A percentile compares a stretch with the other conserved stretches of the same genome.
Evolutionary conservation across 2,888 invertebrate genomes (phyloP).

Genomic region (Glaucopsyche alexis): DNA sequence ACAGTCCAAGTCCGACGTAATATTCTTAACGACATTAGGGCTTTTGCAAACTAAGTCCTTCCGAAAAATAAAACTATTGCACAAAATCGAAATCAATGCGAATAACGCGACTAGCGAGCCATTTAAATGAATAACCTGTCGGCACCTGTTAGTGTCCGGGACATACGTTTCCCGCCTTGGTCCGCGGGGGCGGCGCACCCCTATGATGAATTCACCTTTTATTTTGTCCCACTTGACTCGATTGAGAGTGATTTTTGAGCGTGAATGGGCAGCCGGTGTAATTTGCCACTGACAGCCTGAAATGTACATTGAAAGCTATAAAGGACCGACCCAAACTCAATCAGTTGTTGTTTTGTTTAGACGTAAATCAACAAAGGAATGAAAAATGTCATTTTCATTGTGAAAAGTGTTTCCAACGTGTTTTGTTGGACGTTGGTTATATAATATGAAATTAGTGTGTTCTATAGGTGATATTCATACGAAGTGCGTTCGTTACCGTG

Average conservation of each 20-base stretch:
- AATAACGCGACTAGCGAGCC: conserved; percentile 41
- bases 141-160: conserved; percentile 73
- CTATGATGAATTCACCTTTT: conserved; percentile 76
- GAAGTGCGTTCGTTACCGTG: conserved; percentile 41
- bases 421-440: too few species aligned
- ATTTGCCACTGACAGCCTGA: conserved; percentile 74
- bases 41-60: background rate
- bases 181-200: conserved; percentile 66
- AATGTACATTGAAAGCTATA: conserved; percentile 74
- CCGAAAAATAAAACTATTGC: background rate
- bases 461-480: background rate
- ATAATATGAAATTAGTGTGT: too few species aligned
- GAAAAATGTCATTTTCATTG: conserved; percentile 30
- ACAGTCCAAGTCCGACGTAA: background rate
- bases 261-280: conserved; percentile 74
- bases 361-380: conserved; percentile 40
- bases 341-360: conserved; percentile 53
- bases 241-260: conserved; percentile 78
- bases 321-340: conserved; percentile 72
- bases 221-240: conserved; percentile 77
- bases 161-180: conserved; percentile 73
- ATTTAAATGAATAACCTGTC: conserved; percentile 76
- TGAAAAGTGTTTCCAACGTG: background rate
- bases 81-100: conserved; percentile 29
- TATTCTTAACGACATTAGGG: background rate